These are phyloP conservation scores for Alloplasta piceator DNA, from an alignment of 2,888 invertebrate genomes.

Conservation along the genomic window DNA sequence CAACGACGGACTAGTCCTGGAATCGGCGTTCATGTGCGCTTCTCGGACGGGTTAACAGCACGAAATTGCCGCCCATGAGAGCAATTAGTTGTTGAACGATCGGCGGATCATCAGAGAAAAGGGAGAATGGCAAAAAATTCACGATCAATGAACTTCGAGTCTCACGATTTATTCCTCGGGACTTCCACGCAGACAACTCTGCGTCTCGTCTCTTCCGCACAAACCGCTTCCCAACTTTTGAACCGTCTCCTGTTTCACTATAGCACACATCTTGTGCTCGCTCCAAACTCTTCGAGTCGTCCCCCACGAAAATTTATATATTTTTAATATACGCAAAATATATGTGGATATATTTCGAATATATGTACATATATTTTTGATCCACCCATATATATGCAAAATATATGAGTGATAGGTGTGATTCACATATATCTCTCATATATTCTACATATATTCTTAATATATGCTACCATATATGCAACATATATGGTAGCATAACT, in stretches of 20 bases:
- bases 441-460: no score
- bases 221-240: constrained; percentile 40
- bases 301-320: no score
- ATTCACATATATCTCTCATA: no score
- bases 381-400: no score
- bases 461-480: no score
- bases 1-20: constrained; percentile 22
- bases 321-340: no score
- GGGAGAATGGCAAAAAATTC: background rate
- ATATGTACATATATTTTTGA: no score
- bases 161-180: constrained; percentile 33
- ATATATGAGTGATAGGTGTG: no score
- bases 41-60: constrained; percentile 13
- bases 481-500: no score
- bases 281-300: constrained; percentile 8
- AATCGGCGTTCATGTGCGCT: constrained; percentile 7
- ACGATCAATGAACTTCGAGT: constrained; percentile 16
- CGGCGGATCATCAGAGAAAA: constrained; percentile 36
- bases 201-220: constrained; percentile 2
- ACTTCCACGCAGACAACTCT: background rate
- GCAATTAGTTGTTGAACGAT: constrained; percentile 60
- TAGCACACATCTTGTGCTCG: background rate
- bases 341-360: no score
- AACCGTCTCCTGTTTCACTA: background rate
- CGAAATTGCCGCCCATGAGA: constrained; percentile 56